phyloP scores from a whole-genome alignment of 2,888 invertebrate species.

The Troilus luridus region DNA sequence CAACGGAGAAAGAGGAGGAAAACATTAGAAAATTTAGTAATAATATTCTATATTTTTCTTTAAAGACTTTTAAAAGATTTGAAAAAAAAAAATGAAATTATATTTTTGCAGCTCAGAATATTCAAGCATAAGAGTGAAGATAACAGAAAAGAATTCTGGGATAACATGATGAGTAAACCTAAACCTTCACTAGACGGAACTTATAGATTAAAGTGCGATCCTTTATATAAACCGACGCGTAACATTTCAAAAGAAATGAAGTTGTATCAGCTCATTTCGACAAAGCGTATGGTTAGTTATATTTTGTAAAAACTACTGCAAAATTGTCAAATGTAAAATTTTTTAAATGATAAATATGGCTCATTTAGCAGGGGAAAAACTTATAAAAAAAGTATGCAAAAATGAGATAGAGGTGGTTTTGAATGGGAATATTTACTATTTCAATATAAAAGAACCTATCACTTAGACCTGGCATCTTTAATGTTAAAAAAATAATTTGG shows the following conservation, averaged over 20 bases:
- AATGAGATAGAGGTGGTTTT: too few species aligned
- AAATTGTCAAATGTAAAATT: too few species aligned
- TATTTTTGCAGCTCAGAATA: conserved; percentile 39
- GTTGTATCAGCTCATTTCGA: conserved; percentile 36
- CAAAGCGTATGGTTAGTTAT: conserved; percentile 50
- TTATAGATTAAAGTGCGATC: conserved; percentile 42
- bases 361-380: too few species aligned
- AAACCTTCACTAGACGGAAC: neutral
- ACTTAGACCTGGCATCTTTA: too few species aligned
- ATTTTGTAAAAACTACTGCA: neutral
- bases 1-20: conserved; percentile 34
- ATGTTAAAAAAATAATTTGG: too few species aligned
- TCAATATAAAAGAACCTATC: too few species aligned
- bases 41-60: neutral
- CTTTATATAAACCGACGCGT: conserved; percentile 12
- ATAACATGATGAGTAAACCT: conserved; percentile 6
- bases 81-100: neutral
- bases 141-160: conserved; percentile 34
- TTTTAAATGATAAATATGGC: too few species aligned
- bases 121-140: conserved; percentile 19
- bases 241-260: conserved; percentile 51
- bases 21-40: conserved; percentile 44
- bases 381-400: too few species aligned
- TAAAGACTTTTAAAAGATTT: neutral
- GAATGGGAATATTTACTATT: too few species aligned